These are phyloP conservation scores for Scolopax bukidnonensis DNA, from an alignment of 2,797 vertebrate species.

Conservation along the genomic window DNA sequence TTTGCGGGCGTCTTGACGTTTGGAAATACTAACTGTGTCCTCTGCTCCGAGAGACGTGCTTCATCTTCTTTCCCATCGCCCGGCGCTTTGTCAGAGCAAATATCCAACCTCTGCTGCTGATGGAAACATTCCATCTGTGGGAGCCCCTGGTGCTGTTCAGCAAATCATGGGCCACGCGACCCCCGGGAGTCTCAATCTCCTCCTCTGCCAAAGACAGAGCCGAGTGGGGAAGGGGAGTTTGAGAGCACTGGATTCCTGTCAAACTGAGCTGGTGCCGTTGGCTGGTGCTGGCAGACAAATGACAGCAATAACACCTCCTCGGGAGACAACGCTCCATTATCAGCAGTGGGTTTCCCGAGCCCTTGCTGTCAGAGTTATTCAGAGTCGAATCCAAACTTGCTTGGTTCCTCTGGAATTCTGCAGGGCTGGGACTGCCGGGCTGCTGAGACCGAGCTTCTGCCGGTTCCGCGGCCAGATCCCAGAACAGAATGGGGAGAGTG, in stretches of 20 bases:
- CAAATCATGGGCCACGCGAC: not conserved
- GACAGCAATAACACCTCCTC: not conserved
- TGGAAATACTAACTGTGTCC: not conserved
- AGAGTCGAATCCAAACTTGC: not conserved
- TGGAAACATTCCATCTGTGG: not conserved
- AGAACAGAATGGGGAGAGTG: not conserved
- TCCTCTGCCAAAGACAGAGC: not conserved
- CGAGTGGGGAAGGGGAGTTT: not conserved
- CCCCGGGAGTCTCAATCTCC: accelerated
- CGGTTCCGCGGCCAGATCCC: not conserved
- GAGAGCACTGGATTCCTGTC: not conserved
- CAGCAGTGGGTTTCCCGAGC: not conserved
- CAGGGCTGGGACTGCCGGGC: not conserved
- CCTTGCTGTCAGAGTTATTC: not conserved
- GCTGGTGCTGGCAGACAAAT: not conserved
- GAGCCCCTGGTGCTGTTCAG: not conserved
- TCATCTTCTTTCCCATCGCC: not conserved
- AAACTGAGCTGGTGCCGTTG: not conserved
- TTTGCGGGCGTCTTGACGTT: not conserved
- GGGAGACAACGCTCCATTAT: not conserved
- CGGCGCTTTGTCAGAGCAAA: too few relatives aligned
- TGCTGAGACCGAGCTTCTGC: not conserved
- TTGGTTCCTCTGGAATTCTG: not conserved
- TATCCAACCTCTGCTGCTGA: accelerated
- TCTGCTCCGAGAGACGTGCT: accelerated